phyloP scores from a whole-genome alignment of 1,140 invertebrate genomes.

The Lepidotrigona ventralis region DNA sequence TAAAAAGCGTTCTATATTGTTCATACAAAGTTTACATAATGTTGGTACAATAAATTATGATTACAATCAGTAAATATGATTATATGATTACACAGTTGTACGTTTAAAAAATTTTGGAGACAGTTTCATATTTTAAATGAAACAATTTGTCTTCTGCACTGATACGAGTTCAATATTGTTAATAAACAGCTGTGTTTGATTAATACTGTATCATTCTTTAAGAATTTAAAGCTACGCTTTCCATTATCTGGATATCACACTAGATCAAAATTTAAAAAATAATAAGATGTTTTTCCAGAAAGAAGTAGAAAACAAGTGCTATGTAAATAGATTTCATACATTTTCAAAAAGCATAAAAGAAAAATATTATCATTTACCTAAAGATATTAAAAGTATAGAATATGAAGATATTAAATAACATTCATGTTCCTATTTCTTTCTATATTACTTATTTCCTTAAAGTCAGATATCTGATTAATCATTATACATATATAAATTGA shows the following conservation, averaged over 20 bases:
- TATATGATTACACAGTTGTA: constrained; percentile 41
- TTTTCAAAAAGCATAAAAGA: not conserved
- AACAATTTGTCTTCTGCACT: constrained; percentile 28
- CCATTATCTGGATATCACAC: constrained; percentile 2
- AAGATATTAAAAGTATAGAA: too few species aligned
- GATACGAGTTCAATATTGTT: constrained; percentile 17
- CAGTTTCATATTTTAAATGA: constrained; percentile 10
- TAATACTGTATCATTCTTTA: constrained; percentile 44
- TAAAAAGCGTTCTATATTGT: constrained; percentile 57
- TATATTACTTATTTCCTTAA: not conserved
- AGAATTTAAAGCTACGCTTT: constrained; percentile 43
- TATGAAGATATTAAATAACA: not conserved
- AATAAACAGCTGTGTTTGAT: constrained; percentile 40
- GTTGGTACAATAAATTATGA: constrained; percentile 60
- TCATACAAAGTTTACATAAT: constrained; percentile 77
- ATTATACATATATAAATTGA: not conserved
- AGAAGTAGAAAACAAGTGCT: not conserved
- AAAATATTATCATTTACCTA: not conserved
- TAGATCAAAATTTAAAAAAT: not conserved
- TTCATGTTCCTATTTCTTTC: not conserved
- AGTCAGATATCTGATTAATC: not conserved
- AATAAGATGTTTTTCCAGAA: not conserved
- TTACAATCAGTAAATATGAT: constrained; percentile 31
- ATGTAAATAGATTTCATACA: not conserved
- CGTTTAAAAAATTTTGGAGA: constrained; percentile 21